phyloP scores from a whole-genome alignment of 2,888 invertebrate genomes.

The Flabesymbios commensalis region DNA sequence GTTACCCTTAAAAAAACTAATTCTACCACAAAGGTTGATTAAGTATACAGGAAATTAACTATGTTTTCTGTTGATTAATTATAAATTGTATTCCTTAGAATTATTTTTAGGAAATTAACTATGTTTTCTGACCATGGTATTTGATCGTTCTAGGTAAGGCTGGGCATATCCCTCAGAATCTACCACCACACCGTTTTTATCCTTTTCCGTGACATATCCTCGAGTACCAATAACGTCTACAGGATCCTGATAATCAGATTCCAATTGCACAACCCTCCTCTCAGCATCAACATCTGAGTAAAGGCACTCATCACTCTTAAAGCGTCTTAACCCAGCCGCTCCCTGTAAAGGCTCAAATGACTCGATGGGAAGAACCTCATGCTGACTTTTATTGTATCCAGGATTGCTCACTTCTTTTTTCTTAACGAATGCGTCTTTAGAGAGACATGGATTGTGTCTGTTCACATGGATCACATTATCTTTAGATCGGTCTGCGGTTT shows the following conservation, averaged over 20 bases:
- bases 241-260: neutral
- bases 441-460: neutral
- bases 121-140: no score
- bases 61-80: no score
- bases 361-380: neutral
- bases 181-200: neutral
- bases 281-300: no score
- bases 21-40: no score
- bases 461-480: neutral
- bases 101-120: no score
- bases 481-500: neutral
- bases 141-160: no score
- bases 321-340: neutral
- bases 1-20: no score
- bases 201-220: neutral
- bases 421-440: neutral
- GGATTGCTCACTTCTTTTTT: neutral
- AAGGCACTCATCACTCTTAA: constrained; percentile 4
- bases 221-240: neutral
- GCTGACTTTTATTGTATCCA: neutral
- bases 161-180: constrained; percentile 7
- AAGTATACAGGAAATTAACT: no score
- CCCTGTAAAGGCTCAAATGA: neutral
- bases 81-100: no score
- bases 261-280: neutral